Percentiles rank a stretch among this genome's conserved stretches.
Evolutionary conservation across 53 echinoderm and acorn worm species (phyloP).

Genomic region (Stichopus horrens): DNA sequence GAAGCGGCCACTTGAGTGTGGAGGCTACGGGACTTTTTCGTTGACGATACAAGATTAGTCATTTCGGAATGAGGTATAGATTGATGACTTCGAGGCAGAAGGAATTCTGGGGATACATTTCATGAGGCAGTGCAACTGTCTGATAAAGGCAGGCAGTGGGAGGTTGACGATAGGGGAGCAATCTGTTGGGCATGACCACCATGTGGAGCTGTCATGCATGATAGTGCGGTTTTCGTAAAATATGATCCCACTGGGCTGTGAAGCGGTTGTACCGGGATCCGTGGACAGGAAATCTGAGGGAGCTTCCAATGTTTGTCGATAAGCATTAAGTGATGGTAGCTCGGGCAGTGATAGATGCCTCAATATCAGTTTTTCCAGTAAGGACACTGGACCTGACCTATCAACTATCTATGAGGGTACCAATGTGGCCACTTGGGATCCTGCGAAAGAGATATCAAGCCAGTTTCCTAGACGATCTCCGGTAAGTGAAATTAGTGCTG

Average conservation of each 20-base stretch:
- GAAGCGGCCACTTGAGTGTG: too few species aligned
- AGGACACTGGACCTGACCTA: background rate
- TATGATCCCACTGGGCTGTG: background rate
- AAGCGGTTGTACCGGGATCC: background rate
- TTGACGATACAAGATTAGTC: too few species aligned
- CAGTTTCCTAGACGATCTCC: too few species aligned
- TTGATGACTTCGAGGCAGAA: too few species aligned
- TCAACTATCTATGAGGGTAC: background rate
- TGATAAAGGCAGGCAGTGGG: background rate
- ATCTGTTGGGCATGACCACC: too few species aligned
- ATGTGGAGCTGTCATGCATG: too few species aligned
- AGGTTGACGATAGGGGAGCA: background rate
- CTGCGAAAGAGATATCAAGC: background rate
- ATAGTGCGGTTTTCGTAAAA: too few species aligned
- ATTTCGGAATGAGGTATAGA: too few species aligned
- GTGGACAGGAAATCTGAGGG: background rate
- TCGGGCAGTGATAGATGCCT: background rate
- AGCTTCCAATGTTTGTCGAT: background rate
- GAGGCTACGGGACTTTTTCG: too few species aligned
- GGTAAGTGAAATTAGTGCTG: too few species aligned
- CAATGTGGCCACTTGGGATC: background rate
- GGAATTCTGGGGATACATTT: too few species aligned
- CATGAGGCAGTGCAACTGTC: too few species aligned
- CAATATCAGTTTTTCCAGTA: background rate
- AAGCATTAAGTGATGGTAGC: conserved; percentile 23